These are phyloP conservation scores for Trididemnum miniatum DNA, from an alignment of 23 tunicate genomes.

Conservation along the genomic window DNA sequence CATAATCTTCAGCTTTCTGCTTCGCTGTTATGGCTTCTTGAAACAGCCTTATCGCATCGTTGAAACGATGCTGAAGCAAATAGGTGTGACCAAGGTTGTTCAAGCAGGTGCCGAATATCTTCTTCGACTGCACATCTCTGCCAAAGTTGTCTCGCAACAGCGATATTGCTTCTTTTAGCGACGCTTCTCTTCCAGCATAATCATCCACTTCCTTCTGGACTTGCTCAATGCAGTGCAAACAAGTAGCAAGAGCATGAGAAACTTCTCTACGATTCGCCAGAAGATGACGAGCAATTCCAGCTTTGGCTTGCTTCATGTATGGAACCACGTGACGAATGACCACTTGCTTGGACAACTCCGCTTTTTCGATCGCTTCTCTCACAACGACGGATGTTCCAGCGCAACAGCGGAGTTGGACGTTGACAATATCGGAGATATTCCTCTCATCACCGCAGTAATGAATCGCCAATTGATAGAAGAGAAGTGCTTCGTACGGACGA, in stretches of 20 bases:
- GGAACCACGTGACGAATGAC: slow-evolving; percentile 18
- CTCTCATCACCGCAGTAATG: slow-evolving; percentile 15
- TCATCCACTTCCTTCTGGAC: background rate
- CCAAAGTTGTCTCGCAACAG: background rate
- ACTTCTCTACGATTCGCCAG: background rate
- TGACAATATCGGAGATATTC: background rate
- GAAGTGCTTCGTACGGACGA: background rate
- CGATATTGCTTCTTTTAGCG: slow-evolving; percentile 20
- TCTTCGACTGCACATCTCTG: slow-evolving; percentile 5
- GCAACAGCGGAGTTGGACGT: background rate
- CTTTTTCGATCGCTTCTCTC: background rate
- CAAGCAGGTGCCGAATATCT: slow-evolving; percentile 20
- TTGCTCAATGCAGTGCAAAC: slow-evolving; percentile 23
- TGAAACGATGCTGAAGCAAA: background rate
- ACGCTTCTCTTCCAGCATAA: background rate
- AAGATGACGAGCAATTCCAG: background rate
- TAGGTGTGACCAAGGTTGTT: slow-evolving; percentile 43
- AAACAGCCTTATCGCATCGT: slow-evolving; percentile 15
- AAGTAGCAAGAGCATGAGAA: background rate
- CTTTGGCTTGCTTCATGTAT: background rate
- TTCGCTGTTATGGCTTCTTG: slow-evolving; percentile 29
- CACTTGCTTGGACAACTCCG: background rate
- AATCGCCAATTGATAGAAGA: slow-evolving; percentile 8
- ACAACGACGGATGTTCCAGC: background rate
- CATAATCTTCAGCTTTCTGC: slow-evolving; percentile 29